phyloP scores from a whole-genome alignment of 1,140 invertebrate species.

The Aradophagus sp. region DNA sequence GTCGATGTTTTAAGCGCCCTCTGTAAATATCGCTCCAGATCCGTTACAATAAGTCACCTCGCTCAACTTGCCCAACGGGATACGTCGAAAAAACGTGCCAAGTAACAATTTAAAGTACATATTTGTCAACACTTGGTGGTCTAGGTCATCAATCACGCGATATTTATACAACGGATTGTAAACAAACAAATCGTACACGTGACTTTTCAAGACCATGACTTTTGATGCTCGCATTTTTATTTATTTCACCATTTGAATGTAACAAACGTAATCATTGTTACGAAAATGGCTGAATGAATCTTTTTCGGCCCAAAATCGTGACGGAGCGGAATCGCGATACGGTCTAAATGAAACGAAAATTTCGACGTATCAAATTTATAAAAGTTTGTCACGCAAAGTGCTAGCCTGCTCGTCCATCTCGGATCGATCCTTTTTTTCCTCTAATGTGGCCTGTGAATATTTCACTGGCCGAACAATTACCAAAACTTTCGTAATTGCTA shows the following conservation, averaged over 20 bases:
- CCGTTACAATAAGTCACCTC: constrained; percentile 30
- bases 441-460: constrained; percentile 39
- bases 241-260: too few relatives aligned
- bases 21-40: constrained; percentile 48
- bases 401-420: constrained; percentile 35
- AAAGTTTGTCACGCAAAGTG: constrained; percentile 52
- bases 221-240: too few relatives aligned
- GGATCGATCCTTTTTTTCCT: constrained; percentile 36
- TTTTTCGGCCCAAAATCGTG: too few relatives aligned
- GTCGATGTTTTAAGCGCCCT: constrained; percentile 48
- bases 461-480: constrained; percentile 61
- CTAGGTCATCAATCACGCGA: too few relatives aligned
- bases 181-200: constrained; percentile 2
- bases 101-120: too few relatives aligned
- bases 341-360: constrained; percentile 43
- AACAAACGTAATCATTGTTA: too few relatives aligned
- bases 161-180: too few relatives aligned
- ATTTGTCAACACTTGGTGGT: too few relatives aligned
- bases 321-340: too few relatives aligned
- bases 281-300: too few relatives aligned
- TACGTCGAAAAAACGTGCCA: too few relatives aligned
- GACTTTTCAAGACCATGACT: too few relatives aligned
- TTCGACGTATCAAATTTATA: constrained; percentile 54
- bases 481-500: constrained; percentile 68
- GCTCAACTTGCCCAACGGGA: constrained; percentile 11